A percentile compares a stretch with the other conserved stretches of the same genome.
Evolutionary conservation across 2,797 vertebrate species (phyloP).

Genomic region (Erethizon dorsatum): DNA sequence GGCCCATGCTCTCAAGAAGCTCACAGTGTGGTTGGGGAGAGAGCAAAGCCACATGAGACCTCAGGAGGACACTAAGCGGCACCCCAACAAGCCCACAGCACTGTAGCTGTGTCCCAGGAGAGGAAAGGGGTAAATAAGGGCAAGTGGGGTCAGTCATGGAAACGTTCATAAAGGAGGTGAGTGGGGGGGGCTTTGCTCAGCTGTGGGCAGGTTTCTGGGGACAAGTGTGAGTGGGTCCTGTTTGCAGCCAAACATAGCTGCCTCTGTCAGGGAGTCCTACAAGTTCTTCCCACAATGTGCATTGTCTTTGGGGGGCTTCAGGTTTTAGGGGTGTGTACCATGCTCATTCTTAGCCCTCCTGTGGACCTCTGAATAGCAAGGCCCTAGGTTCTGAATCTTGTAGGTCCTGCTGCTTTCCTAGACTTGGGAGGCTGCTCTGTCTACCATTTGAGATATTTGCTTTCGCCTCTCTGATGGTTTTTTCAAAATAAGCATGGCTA

Average conservation of each 20-base stretch:
- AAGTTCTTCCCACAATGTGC: neutral
- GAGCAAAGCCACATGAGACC: constrained; percentile 66
- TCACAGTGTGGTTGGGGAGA: neutral
- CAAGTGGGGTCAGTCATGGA: constrained; percentile 84
- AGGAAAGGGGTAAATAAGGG: constrained; percentile 75
- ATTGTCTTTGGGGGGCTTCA: neutral
- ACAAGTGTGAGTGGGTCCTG: neutral
- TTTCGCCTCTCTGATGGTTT: neutral
- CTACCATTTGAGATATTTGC: neutral
- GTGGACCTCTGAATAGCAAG: neutral
- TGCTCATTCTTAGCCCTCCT: neutral
- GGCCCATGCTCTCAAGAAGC: constrained; percentile 62
- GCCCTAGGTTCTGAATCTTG: neutral
- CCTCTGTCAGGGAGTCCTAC: neutral
- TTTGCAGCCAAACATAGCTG: neutral
- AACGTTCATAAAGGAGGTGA: constrained; percentile 86
- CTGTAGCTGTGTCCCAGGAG: constrained; percentile 13
- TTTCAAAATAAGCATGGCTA: constrained; percentile 6
- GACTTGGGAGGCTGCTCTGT: neutral
- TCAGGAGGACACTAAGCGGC: constrained; percentile 62
- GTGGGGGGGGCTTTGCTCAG: constrained; percentile 49
- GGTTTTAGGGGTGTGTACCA: neutral
- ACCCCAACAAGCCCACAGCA: constrained; percentile 36
- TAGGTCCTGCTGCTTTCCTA: neutral
- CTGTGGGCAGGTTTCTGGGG: neutral